These are phyloP conservation scores for Parauchenoglanis ngamensis DNA, from an alignment of 2,797 vertebrate species.

Conservation along the genomic window DNA sequence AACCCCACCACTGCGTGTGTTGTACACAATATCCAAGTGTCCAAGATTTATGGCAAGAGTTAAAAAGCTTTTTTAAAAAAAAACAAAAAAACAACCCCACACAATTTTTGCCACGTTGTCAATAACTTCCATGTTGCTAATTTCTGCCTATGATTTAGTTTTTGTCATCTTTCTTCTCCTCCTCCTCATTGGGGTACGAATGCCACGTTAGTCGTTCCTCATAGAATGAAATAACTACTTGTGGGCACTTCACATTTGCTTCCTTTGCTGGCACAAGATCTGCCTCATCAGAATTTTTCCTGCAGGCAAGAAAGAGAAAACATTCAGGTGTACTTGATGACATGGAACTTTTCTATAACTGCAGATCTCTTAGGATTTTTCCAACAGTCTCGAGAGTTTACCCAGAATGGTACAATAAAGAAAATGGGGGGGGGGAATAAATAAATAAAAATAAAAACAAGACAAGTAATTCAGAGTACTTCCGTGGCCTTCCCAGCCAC, in stretches of 20 bases:
- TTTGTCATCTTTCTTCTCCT: slow-evolving; percentile 98
- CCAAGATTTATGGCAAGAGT: slow-evolving; percentile 47
- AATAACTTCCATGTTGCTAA: slow-evolving; percentile 5
- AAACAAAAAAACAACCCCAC: slow-evolving; percentile 18
- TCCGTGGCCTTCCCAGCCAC: too few species aligned
- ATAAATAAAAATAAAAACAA: too few species aligned
- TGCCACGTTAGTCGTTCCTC: slow-evolving; percentile 98
- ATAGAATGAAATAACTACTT: slow-evolving; percentile 98
- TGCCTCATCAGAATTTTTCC: slow-evolving; percentile 96
- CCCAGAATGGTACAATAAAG: too few species aligned
- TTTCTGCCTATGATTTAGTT: slow-evolving; percentile 72
- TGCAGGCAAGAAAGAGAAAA: slow-evolving; percentile 59
- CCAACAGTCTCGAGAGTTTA: too few species aligned
- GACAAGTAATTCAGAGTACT: too few species aligned
- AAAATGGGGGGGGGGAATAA: too few species aligned
- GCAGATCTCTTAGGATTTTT: too few species aligned
- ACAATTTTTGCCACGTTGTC: neutral
- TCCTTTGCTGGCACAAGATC: slow-evolving; percentile 97
- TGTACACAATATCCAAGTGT: slow-evolving; percentile 46
- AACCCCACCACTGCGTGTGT: slow-evolving; percentile 22
- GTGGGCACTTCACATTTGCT: slow-evolving; percentile 90
- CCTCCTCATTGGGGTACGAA: slow-evolving; percentile 95
- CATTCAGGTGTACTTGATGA: neutral
- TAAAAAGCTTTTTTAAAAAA: slow-evolving; percentile 11
- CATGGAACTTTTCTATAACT: neutral